Evolutionary conservation across 2,888 invertebrate genomes (phyloP), one percentile per base, ranked within the genome.

Genomic region (Athrips mouffetella): DNA sequence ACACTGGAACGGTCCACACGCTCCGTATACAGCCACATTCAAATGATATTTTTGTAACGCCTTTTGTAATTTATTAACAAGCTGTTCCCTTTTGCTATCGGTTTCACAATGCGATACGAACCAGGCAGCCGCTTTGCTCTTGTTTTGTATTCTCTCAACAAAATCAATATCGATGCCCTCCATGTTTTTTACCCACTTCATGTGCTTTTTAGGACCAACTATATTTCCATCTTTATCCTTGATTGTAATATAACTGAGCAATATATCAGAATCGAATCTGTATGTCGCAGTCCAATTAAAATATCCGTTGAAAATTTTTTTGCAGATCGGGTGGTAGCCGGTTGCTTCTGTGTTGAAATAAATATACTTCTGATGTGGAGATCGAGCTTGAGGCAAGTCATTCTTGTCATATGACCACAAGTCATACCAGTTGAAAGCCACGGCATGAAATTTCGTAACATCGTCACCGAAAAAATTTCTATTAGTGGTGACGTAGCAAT

Each of bases 21-120:
- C 52, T 0, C 91, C 91, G 55, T 83, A 91, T 2, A 91, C 72
- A 57, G 91, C 91, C 1, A 91, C 79, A 0, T 71, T 59, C 10
- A 71, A 56, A 0, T 67, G 63, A 50, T 73, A 76, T 0, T 30
- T 29, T 1, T 47, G 42, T 11, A 86, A 57, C 0, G 68, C 71
- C n/a, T 61, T 64, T 33, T 73, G 62, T 18, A 88, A 51, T 2
- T 63, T 53, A 1, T 42, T 57, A 0, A 70, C 81, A 47, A 76
- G 67, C 0, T 62, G 54, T 10, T 60, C 47, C 45, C 87, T 72
- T 0, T 62, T 64, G 57, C 76, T 83, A 49, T 67, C 70, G 21
- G 69, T 73, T 0, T 42, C 52, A 51, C 87, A 88, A 37, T 83
- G 62, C 0, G 87, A 86, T 0, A 84, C 86, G 44, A 87, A 85